Conservation (phyloP, 2,797 vertebrate genomes). For the Cuculus canorus region DNA sequence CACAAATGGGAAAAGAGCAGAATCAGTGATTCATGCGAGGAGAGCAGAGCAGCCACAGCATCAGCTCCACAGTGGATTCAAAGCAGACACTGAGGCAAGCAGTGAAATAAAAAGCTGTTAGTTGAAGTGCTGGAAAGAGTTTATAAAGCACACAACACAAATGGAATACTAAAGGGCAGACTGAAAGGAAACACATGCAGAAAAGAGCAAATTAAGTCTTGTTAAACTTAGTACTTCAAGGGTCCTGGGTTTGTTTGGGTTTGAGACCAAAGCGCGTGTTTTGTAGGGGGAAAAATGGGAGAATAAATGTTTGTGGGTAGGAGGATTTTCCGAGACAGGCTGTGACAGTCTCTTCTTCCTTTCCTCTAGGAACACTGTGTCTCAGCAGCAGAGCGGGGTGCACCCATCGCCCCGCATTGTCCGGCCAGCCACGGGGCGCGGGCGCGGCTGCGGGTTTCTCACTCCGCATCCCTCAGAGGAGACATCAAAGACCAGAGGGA, state of each 20-base stretch:
- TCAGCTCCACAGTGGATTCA: neutral
- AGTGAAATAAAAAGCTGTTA: conserved; percentile 20
- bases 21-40: neutral
- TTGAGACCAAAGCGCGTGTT: accelerated
- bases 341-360: accelerated
- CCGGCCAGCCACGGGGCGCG: conserved; percentile 75
- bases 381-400: accelerated
- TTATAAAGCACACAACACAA: neutral
- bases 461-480: conserved; percentile 85
- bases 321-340: neutral
- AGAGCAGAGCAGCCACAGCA: neutral
- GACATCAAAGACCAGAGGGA: conserved; percentile 86
- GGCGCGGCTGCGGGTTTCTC: conserved; percentile 81
- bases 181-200: neutral
- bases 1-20: conserved; percentile 11
- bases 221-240: neutral
- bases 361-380: neutral
- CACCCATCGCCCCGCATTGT: conserved; percentile 76
- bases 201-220: neutral
- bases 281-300: accelerated
- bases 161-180: neutral
- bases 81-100: neutral
- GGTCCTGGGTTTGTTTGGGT: accelerated
- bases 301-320: accelerated
- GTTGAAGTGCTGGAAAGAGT: neutral